Evolutionary conservation across 1,140 invertebrate genomes (phyloP).

Genomic region (Drosophila azteca): DNA sequence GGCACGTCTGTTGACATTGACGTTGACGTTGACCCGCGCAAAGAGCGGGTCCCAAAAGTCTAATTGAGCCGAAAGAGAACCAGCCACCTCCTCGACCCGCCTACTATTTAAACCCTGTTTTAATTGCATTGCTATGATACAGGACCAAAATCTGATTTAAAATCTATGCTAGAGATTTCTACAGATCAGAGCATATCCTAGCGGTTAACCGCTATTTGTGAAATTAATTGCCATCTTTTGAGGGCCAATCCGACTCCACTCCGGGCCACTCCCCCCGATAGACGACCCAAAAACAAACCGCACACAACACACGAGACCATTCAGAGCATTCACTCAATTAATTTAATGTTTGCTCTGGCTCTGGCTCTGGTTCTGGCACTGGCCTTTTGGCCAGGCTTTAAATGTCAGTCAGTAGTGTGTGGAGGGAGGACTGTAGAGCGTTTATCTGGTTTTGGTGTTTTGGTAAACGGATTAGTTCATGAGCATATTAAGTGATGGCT

Average conservation of each 20-base stretch:
- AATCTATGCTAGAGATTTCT: too few species aligned
- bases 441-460: slow-evolving; percentile 45
- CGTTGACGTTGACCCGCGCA: background rate
- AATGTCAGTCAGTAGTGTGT: background rate
- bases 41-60: slow-evolving; percentile 33
- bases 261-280: too few species aligned
- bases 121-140: slow-evolving; percentile 70
- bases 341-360: slow-evolving; percentile 20
- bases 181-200: slow-evolving; percentile 46
- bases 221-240: slow-evolving; percentile 71
- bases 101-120: slow-evolving; percentile 46
- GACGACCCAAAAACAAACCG: too few species aligned
- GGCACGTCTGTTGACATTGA: slow-evolving; percentile 29
- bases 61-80: slow-evolving; percentile 51
- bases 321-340: slow-evolving; percentile 26
- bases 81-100: background rate
- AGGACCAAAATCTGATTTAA: too few species aligned
- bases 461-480: slow-evolving; percentile 22
- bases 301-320: slow-evolving; percentile 2
- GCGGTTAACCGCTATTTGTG: slow-evolving; percentile 70
- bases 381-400: slow-evolving; percentile 17
- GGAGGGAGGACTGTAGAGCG: slow-evolving; percentile 13
- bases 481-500: slow-evolving; percentile 36
- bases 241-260: background rate
- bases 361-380: background rate